Evolutionary conservation across 1,140 invertebrate genomes (phyloP).

Genomic region (Arctopsyche grandis): DNA sequence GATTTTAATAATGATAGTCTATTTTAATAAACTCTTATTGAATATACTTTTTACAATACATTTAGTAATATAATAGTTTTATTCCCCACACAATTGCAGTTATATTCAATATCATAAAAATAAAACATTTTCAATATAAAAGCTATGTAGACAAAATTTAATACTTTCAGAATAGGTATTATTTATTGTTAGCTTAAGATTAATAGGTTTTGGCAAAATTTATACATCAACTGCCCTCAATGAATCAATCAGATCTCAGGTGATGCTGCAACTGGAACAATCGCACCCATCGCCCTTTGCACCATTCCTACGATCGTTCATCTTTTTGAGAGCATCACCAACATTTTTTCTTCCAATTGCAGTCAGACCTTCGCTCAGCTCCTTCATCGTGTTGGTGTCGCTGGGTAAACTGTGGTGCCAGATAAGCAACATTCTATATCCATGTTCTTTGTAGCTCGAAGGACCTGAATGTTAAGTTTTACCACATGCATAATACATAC

Average conservation of each 20-base stretch:
- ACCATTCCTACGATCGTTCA: conserved; percentile 21
- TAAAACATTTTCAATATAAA: too few species aligned
- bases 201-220: not conserved
- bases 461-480: conserved; percentile 66
- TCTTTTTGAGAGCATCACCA: conserved; percentile 65
- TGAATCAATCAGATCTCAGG: conserved; percentile 45
- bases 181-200: too few species aligned
- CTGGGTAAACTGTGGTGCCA: conserved; percentile 74
- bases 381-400: conserved; percentile 71
- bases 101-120: too few species aligned
- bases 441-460: conserved; percentile 80
- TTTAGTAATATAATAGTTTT: not conserved
- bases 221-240: conserved; percentile 48
- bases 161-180: too few species aligned
- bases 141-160: too few species aligned
- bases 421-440: conserved; percentile 76
- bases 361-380: conserved; percentile 73
- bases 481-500: not conserved
- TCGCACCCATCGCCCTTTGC: conserved; percentile 41
- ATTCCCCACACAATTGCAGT: too few species aligned
- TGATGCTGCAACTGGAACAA: conserved; percentile 49
- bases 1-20: too few species aligned
- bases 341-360: conserved; percentile 71
- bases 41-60: not conserved
- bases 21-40: not conserved